Base-by-base conservation (phyloP, 2,797 vertebrate species). In the Anas capensis region DNA sequence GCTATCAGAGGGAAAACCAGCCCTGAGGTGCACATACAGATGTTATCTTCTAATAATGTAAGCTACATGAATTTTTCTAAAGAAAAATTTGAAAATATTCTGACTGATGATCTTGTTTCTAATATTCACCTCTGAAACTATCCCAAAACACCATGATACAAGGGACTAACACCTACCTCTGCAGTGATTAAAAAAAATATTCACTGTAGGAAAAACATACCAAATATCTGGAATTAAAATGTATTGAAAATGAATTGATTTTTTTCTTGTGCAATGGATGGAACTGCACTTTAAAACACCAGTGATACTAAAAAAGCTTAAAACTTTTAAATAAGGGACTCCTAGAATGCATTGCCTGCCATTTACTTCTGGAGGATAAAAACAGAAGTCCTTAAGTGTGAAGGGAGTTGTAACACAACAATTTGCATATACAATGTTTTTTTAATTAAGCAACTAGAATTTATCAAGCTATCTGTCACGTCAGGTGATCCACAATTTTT, bases 231-330 rank as follows among this genome's bases (percentile, higher is more conserved):
- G 88, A 81, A 93, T 57, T 77, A 88, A 79, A 93, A 84, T n/a
- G 19, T 31, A 88, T 26, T 66, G 70, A 90, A 79, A 94, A 84
- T 33, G 13, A n/a, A 90, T 26, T 66, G 66, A 92, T 91, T 92
- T 92, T 84, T 46, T 88, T 83, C 77, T 71, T 54, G 69, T 62
- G 60, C 95, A 94, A 40, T 56, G 72, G 79, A 75, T 85, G 65
- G 34, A 92, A 89, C n/a, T 64, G 38, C 90, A 86, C 24, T 82
- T 80, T 29, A 86, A 83, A 94, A 64, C 66, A 82, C 34, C 46
- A 64, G 56, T 38, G 58, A 62, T 54, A 61, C 13, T 65, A 80
- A 77, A 90, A 82, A 75, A 66, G 71, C 54, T 29, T 58, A 38
- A 48, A 19, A 58, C 8, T 61, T 64, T 82, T 82, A 86, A 82